A percentile compares a stretch with the other conserved stretches of the same genome.
Evolutionary conservation across 53 echinoderm and acorn worm genomes (phyloP).

Genomic region (Arbacia lixula): DNA sequence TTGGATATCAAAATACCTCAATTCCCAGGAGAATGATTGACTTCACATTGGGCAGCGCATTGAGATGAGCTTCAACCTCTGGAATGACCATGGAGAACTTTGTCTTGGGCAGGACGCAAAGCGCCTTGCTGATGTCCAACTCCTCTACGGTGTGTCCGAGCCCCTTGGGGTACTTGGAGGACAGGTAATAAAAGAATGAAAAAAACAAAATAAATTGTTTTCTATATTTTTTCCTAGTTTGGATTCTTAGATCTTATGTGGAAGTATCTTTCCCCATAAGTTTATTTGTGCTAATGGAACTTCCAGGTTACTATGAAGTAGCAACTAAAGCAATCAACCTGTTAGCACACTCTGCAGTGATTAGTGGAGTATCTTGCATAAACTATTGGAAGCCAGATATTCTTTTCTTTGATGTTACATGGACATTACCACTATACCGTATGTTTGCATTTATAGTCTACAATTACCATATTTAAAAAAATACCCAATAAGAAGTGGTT

Average conservation of each 20-base stretch:
- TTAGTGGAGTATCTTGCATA: too few relatives aligned
- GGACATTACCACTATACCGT: too few relatives aligned
- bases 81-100: conserved; percentile 97
- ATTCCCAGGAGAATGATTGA: conserved; percentile 93
- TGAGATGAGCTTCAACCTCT: conserved; percentile 83
- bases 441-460: too few relatives aligned
- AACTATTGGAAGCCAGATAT: too few relatives aligned
- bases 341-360: too few relatives aligned
- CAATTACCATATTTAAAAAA: too few relatives aligned
- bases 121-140: conserved; percentile 77
- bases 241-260: neutral
- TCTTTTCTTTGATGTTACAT: too few relatives aligned
- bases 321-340: too few relatives aligned
- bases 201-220: neutral
- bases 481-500: too few relatives aligned
- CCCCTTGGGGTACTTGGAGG: conserved; percentile 90
- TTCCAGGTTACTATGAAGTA: neutral
- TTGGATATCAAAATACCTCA: too few relatives aligned
- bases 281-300: neutral
- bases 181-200: neutral
- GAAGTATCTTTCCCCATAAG: neutral
- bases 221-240: neutral
- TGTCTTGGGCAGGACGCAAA: conserved; percentile 81
- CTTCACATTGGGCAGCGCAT: conserved; percentile 61
- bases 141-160: conserved; percentile 88